Percentiles rank a stretch among this genome's conserved stretches.
Conservation (phyloP, 2,888 invertebrate genomes). For the Oligia latruncula region DNA sequence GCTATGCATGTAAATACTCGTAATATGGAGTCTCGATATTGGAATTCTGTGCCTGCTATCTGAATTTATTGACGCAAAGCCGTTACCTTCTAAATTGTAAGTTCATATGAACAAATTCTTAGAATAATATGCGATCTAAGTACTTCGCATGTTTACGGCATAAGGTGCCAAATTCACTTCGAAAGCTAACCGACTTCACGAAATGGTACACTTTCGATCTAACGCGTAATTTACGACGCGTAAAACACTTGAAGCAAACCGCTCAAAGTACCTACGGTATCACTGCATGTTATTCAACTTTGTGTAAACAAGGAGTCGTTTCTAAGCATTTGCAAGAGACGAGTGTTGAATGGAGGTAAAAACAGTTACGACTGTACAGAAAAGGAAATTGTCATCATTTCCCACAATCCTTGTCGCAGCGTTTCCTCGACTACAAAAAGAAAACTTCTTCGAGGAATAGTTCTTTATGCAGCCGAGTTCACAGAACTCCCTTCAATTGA, state of each 20-base stretch:
- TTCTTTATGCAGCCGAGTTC: constrained; percentile 75
- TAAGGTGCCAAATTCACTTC: constrained; percentile 46
- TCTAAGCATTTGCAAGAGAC: constrained; percentile 61
- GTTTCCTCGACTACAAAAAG: constrained; percentile 70
- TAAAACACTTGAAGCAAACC: constrained; percentile 39
- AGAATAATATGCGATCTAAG: constrained; percentile 12
- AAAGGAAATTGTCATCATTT: constrained; percentile 78
- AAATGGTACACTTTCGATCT: constrained; percentile 30
- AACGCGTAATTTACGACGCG: constrained; percentile 30
- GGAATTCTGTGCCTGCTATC: constrained; percentile 73
- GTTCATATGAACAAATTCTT: constrained; percentile 46
- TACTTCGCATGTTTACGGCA: constrained; percentile 2
- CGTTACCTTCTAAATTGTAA: constrained; percentile 47
- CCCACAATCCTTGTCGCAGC: constrained; percentile 71
- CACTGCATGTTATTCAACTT: constrained; percentile 53
- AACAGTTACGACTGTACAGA: constrained; percentile 66
- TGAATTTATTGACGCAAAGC: constrained; percentile 72
- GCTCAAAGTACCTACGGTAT: constrained; percentile 22
- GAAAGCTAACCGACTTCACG: constrained; percentile 15
- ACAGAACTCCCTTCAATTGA: constrained; percentile 75
- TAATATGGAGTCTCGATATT: constrained; percentile 73
- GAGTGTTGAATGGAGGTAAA: constrained; percentile 67
- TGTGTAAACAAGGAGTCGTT: constrained; percentile 56
- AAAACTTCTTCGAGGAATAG: constrained; percentile 67
- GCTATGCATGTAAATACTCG: constrained; percentile 67